These are phyloP conservation scores for Carabus problematicus DNA, from an alignment of 2,888 invertebrate genomes.

Conservation along the genomic window DNA sequence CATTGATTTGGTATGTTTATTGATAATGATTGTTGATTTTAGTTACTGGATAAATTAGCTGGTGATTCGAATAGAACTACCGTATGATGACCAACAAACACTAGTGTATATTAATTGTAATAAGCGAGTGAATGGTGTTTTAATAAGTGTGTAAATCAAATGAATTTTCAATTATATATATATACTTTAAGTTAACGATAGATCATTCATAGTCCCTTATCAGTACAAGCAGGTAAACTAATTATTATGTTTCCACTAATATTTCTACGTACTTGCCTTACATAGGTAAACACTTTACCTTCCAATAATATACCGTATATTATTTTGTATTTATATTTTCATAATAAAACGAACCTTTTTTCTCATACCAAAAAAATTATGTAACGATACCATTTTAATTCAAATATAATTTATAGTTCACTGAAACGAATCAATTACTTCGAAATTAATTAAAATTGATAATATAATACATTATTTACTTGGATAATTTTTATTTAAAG, in stretches of 20 bases:
- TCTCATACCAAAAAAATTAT: too few species aligned
- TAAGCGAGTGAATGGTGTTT: slow-evolving; percentile 23
- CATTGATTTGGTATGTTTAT: slow-evolving; percentile 11
- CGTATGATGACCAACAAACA: slow-evolving; percentile 67
- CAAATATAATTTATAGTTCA: too few species aligned
- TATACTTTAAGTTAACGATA: not conserved
- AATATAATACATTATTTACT: not conserved
- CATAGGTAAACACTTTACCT: slow-evolving; percentile 5
- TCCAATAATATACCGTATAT: too few species aligned
- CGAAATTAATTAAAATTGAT: not conserved
- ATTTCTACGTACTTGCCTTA: not conserved
- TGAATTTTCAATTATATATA: not conserved
- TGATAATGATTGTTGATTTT: slow-evolving; percentile 54
- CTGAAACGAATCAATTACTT: too few species aligned
- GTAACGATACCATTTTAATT: too few species aligned
- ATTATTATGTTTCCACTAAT: too few species aligned
- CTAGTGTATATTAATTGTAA: not conserved
- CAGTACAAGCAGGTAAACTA: not conserved
- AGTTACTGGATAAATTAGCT: slow-evolving; percentile 81
- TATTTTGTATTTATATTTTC: too few species aligned
- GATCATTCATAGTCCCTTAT: not conserved
- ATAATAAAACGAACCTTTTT: too few species aligned
- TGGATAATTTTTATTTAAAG: too few species aligned
- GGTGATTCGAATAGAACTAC: slow-evolving; percentile 84
- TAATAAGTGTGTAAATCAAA: slow-evolving; percentile 11